Evolutionary conservation across 2,113 vertebrate genomes (phyloP).

Genomic region (Macquaria ambigua): DNA sequence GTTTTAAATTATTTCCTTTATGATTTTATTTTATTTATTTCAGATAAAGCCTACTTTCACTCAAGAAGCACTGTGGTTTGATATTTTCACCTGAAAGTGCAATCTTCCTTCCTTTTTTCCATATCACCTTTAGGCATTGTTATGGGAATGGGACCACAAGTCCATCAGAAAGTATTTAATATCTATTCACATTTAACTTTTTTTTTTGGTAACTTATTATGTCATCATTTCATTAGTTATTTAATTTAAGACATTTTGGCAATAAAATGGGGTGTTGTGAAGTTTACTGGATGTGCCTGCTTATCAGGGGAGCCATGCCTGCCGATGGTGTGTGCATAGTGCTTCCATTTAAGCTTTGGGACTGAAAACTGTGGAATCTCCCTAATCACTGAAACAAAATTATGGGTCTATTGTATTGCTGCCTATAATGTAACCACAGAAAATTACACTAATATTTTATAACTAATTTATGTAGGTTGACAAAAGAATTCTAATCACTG

Average conservation of each 20-base stretch:
- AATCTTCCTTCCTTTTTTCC: constrained; percentile 68
- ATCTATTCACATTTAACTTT: constrained; percentile 76
- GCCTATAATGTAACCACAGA: constrained; percentile 81
- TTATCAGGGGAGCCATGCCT: constrained; percentile 79
- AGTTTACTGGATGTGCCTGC: constrained; percentile 84
- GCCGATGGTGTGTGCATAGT: constrained; percentile 55
- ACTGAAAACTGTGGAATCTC: constrained; percentile 82
- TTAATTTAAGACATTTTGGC: constrained; percentile 83
- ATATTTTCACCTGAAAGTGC: constrained; percentile 79
- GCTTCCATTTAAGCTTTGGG: constrained; percentile 80
- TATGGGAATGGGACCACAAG: constrained; percentile 74
- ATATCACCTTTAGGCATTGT: constrained; percentile 53
- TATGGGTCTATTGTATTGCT: constrained; percentile 77
- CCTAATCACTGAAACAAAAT: constrained; percentile 82
- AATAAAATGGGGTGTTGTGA: constrained; percentile 85
- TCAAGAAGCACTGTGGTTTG: constrained; percentile 85
- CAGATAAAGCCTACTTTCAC: constrained; percentile 82
- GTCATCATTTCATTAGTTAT: constrained; percentile 82
- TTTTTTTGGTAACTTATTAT: constrained; percentile 76
- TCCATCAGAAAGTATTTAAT: constrained; percentile 84
- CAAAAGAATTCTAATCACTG: constrained; percentile 86
- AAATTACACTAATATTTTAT: constrained; percentile 85
- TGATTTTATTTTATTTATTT: constrained; percentile 92
- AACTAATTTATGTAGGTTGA: constrained; percentile 81
- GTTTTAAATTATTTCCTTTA: constrained; percentile 88